These are phyloP conservation scores for Pseudopipra pipra DNA, from an alignment of 2,113 vertebrate species.

Conservation along the genomic window DNA sequence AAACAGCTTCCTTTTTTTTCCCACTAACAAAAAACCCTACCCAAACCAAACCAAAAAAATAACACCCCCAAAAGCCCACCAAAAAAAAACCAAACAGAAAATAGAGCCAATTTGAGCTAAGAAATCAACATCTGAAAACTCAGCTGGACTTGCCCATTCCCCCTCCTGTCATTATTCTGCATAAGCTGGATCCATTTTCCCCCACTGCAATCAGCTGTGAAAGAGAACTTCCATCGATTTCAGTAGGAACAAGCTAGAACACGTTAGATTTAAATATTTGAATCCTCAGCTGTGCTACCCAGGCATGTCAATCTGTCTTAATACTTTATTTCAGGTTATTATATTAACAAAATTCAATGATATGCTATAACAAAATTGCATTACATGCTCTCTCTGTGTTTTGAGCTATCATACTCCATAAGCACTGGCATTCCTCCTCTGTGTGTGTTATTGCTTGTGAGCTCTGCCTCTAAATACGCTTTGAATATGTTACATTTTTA, in stretches of 20 bases:
- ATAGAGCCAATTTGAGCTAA: not conserved
- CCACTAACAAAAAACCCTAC: not conserved
- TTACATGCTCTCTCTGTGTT: not conserved
- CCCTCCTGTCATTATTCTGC: not conserved
- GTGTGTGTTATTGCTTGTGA: not conserved
- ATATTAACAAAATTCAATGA: constrained; percentile 34
- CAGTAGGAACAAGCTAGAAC: not conserved
- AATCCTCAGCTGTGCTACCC: constrained; percentile 17
- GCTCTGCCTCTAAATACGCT: not conserved
- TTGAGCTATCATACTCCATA: not conserved
- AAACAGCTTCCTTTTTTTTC: not conserved
- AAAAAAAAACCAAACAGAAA: not conserved
- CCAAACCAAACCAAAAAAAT: not conserved
- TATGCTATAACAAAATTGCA: not conserved
- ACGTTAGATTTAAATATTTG: constrained; percentile 13
- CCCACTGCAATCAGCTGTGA: constrained; percentile 3
- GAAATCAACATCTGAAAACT: constrained; percentile 1
- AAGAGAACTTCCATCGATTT: constrained; percentile 23
- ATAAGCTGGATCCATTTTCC: not conserved
- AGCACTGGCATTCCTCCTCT: not conserved
- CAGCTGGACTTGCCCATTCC: not conserved
- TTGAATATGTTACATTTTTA: not conserved
- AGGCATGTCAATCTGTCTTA: constrained; percentile 17
- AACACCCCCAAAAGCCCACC: not conserved
- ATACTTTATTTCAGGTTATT: constrained; percentile 46